Evolutionary conservation across 2,888 invertebrate species (phyloP).

Genomic region (Drosophila differens): DNA sequence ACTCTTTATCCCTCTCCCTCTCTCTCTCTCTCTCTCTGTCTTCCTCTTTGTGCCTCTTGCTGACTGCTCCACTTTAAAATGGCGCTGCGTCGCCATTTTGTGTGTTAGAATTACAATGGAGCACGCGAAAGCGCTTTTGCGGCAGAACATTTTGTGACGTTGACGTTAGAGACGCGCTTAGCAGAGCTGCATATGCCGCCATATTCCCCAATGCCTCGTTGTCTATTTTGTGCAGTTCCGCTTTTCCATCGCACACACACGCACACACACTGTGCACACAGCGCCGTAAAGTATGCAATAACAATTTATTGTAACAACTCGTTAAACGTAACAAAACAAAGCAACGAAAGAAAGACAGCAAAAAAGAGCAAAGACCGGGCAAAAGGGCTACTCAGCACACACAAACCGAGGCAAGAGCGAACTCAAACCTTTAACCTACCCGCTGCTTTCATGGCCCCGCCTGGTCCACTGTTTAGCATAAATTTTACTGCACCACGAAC

Average conservation of each 20-base stretch:
- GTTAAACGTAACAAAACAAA: slow-evolving; percentile 67
- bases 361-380: not conserved
- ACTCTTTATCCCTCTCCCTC: not conserved
- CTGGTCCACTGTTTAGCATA: slow-evolving; percentile 68
- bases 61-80: slow-evolving; percentile 33
- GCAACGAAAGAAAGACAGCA: slow-evolving; percentile 5
- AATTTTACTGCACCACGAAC: slow-evolving; percentile 78
- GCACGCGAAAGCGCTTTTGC: slow-evolving; percentile 51
- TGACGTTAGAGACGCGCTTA: slow-evolving; percentile 45
- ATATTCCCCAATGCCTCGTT: slow-evolving; percentile 47
- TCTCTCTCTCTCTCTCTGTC: not conserved
- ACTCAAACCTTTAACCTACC: slow-evolving; percentile 12
- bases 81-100: slow-evolving; percentile 63
- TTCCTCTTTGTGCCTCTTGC: not conserved
- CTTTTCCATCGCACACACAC: slow-evolving; percentile 17
- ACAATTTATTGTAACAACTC: slow-evolving; percentile 80
- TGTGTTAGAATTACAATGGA: slow-evolving; percentile 66
- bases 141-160: slow-evolving; percentile 52
- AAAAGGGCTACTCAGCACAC: not conserved
- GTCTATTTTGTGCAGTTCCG: slow-evolving; percentile 59
- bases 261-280: slow-evolving; percentile 10
- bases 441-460: slow-evolving; percentile 2
- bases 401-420: slow-evolving; percentile 13
- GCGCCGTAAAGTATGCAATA: slow-evolving; percentile 74
- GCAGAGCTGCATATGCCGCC: slow-evolving; percentile 39